Evolutionary conservation across 2,113 vertebrate species (phyloP).

Genomic region (Oreochromis spilurus): DNA sequence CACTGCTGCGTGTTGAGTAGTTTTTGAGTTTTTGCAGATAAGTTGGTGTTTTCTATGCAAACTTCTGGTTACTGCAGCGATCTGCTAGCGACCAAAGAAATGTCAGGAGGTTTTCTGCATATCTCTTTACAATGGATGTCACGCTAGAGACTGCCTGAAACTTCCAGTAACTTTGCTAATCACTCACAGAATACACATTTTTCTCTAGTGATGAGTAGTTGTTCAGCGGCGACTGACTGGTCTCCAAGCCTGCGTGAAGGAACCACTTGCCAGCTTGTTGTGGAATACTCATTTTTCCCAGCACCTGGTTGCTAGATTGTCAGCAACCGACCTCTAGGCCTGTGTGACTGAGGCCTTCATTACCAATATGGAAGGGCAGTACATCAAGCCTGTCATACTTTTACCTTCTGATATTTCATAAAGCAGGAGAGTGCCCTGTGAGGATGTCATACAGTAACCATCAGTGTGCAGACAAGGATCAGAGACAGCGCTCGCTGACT

Average conservation of each 20-base stretch:
- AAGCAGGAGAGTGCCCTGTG: background rate
- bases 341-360: background rate
- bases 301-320: accelerated
- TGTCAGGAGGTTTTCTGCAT: background rate
- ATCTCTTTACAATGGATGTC: background rate
- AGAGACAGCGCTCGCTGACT: accelerated
- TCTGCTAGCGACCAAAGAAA: accelerated
- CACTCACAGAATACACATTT: background rate
- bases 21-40: background rate
- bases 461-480: background rate
- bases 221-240: accelerated
- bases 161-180: background rate
- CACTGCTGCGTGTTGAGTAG: accelerated
- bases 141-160: background rate
- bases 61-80: background rate
- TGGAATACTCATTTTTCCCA: background rate
- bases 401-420: background rate
- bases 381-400: background rate
- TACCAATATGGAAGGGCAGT: accelerated
- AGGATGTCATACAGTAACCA: background rate
- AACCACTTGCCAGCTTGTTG: background rate
- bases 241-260: accelerated
- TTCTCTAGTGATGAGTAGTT: background rate
- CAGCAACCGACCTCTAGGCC: background rate
- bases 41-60: background rate